These are phyloP conservation scores for Crotalus helleri DNA, from an alignment of 2,113 vertebrate species.

Conservation along the genomic window DNA sequence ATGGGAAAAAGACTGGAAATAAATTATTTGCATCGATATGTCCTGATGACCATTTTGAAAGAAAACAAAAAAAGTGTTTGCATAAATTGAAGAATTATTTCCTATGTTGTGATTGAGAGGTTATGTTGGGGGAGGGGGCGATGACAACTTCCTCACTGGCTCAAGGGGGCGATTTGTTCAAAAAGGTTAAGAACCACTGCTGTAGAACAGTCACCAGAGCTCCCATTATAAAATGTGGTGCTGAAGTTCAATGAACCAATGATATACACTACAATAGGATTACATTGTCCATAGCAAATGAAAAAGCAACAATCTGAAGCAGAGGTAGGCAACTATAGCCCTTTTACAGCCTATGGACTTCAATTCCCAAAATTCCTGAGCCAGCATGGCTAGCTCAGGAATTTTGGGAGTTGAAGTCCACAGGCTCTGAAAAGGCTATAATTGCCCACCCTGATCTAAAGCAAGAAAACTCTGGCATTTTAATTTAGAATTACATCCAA, in stretches of 20 bases:
- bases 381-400: background rate
- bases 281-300: background rate
- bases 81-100: too few species aligned
- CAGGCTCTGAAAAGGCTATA: background rate
- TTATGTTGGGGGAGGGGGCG: too few species aligned
- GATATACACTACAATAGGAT: background rate
- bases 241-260: background rate
- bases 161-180: too few species aligned
- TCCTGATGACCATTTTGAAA: too few species aligned
- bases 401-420: background rate
- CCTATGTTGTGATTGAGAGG: too few species aligned
- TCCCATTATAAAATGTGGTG: background rate
- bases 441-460: background rate
- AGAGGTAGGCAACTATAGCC: background rate
- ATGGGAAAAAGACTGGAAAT: too few species aligned
- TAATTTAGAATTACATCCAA: background rate
- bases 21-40: too few species aligned
- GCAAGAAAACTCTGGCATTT: background rate
- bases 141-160: too few species aligned
- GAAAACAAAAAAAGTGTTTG: too few species aligned
- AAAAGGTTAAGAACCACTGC: too few species aligned
- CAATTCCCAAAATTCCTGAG: too few species aligned
- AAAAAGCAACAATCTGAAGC: background rate
- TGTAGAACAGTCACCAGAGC: conserved; percentile 9
- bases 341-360: too few species aligned